Conservation (phyloP, 2,888 invertebrate species). For the Dinocampus coccinellae region DNA sequence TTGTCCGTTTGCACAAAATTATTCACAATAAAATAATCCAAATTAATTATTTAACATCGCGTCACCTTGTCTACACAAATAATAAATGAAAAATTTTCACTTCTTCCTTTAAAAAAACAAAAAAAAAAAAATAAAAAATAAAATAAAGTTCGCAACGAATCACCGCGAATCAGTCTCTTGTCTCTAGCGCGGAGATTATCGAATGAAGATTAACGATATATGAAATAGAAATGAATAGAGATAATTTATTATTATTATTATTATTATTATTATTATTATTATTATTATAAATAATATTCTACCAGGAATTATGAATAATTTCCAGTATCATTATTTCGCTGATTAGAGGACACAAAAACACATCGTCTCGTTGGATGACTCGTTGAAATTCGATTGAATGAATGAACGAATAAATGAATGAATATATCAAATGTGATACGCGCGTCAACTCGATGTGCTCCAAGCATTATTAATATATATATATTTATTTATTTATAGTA, state of each 20-base stretch:
- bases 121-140: background rate
- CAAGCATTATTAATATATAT: background rate
- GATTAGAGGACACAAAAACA: background rate
- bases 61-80: background rate
- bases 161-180: constrained; percentile 40
- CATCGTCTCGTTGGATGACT: background rate
- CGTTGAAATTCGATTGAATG: background rate
- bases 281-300: background rate
- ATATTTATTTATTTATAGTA: background rate
- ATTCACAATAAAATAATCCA: background rate
- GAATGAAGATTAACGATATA: constrained; percentile 45
- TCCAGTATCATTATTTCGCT: background rate
- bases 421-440: background rate
- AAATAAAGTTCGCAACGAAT: constrained; percentile 2
- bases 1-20: too few relatives aligned
- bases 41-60: constrained; percentile 17
- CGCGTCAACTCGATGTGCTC: background rate
- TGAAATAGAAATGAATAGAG: constrained; percentile 43
- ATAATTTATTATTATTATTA: background rate
- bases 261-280: background rate
- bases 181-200: constrained; percentile 38
- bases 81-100: background rate
- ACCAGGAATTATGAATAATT: background rate
- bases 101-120: background rate
- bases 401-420: background rate